Evolutionary conservation across 2,888 invertebrate species (phyloP).

Genomic region (Pomacea canaliculata): DNA sequence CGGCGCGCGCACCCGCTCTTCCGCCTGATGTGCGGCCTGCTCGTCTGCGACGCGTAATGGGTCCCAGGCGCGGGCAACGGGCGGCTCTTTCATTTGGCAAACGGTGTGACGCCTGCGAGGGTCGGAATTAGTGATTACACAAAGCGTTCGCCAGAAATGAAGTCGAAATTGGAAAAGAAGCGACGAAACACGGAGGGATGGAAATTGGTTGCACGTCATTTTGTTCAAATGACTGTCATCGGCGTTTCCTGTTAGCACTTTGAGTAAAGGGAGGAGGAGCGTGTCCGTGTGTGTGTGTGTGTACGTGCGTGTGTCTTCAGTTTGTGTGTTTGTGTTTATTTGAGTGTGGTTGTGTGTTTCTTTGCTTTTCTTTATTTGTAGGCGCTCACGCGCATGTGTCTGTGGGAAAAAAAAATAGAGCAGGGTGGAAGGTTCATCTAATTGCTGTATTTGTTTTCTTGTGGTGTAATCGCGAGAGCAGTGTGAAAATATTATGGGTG

Average conservation of each 20-base stretch:
- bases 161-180: conserved; percentile 22
- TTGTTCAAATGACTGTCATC: conserved; percentile 16
- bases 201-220: conserved; percentile 14
- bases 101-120: conserved; percentile 9
- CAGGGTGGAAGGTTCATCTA: too few species aligned
- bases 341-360: conserved; percentile 6
- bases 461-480: too few species aligned
- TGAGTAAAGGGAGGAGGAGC: neutral
- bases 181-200: conserved; percentile 7
- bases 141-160: conserved; percentile 16
- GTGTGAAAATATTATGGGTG: too few species aligned
- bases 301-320: neutral
- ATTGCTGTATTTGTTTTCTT: too few species aligned
- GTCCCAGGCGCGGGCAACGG: conserved; percentile 12
- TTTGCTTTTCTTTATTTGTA: neutral
- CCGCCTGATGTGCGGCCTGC: conserved; percentile 19
- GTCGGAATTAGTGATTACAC: conserved; percentile 26
- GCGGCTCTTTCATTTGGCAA: conserved; percentile 20
- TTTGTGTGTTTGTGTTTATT: conserved; percentile 8
- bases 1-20: conserved; percentile 17
- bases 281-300: neutral
- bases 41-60: conserved; percentile 17
- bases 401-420: neutral
- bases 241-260: neutral
- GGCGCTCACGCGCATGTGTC: neutral